Percentiles rank a stretch among this genome's conserved stretches.
Evolutionary conservation across 2,888 invertebrate species (phyloP).

Genomic region (Leucophora obtusa): DNA sequence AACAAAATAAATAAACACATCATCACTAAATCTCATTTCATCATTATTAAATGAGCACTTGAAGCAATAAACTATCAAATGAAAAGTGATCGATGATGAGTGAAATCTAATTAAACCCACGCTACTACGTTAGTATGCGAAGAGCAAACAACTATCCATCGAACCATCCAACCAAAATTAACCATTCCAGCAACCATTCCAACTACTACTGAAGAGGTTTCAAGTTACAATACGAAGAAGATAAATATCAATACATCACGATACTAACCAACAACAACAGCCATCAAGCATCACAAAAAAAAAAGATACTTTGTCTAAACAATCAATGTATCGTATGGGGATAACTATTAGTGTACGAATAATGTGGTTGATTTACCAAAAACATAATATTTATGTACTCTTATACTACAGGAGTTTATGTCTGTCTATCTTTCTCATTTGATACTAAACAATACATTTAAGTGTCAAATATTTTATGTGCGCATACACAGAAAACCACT

Average conservation of each 20-base stretch:
- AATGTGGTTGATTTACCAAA: slow-evolving; percentile 26
- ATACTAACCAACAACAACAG: slow-evolving; percentile 22
- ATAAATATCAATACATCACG: slow-evolving; percentile 63
- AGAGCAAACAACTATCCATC: slow-evolving; percentile 5
- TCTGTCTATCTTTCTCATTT: not conserved
- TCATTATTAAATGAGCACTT: slow-evolving; percentile 58
- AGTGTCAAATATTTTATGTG: slow-evolving; percentile 21
- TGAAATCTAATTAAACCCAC: slow-evolving; percentile 66
- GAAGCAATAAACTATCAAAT: slow-evolving; percentile 62
- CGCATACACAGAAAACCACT: not conserved
- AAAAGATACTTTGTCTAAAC: slow-evolving; percentile 33
- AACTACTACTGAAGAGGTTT: slow-evolving; percentile 57
- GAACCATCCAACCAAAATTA: slow-evolving; percentile 38
- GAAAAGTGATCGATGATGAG: slow-evolving; percentile 65
- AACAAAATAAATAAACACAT: slow-evolving; percentile 29
- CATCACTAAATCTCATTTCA: slow-evolving; percentile 50
- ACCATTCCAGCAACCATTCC: not conserved
- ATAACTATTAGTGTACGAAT: not conserved
- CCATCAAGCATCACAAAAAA: slow-evolving; percentile 6
- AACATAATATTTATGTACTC: not conserved
- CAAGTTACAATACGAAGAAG: slow-evolving; percentile 62
- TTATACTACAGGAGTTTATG: not conserved
- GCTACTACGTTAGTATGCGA: not conserved
- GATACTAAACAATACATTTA: slow-evolving; percentile 10
- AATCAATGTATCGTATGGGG: slow-evolving; percentile 8